Evolutionary conservation across 1,140 invertebrate species (phyloP), one percentile per base, ranked within the genome.

Genomic region (Epicauta chinensis): DNA sequence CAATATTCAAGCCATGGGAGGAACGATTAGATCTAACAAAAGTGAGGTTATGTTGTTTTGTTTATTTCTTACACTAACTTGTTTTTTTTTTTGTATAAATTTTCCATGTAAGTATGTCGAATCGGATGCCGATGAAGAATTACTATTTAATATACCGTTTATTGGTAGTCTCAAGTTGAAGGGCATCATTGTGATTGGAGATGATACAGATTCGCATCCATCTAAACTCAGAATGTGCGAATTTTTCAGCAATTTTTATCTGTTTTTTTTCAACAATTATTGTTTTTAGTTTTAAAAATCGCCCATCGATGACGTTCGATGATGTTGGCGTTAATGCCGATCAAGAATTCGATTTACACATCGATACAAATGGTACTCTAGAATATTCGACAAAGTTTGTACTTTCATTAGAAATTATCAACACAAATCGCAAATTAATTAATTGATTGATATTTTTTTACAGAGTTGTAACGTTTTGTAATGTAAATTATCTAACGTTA

Each of bases 71-170:
- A 44, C 17, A 36, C n/a, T n/a, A n/a, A n/a, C n/a, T n/a, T n/a
- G 0, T 43, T 48, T 53, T 53, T 10, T n/a, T n/a, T n/a, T n/a
- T n/a, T n/a, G n/a, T n/a, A n/a, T 11, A 34, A 34, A 34, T 45
- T 34, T 15, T 32, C n/a, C 10, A 54, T 75, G 75, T 13, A 68
- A 96, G 89, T 93, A 75, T 80, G 94, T 97, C 0, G 86, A 96
- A 75, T 96, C 93, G 76, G 93, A 97, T 80, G 83, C 81, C 9
- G 94, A 97, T 77, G 87, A 91, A 72, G 94, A 97, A 75, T 73
- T 98, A 3, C 71, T 97, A 1, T 93, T 97, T 66, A 96, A 96
- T 71, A 92, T 98, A 64, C 93, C 93, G 49, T 97, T 97, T 68
- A 93, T 90, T 36, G 94, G 93, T 14, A 91, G 91, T 76, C 78